phyloP scores from a whole-genome alignment of 2,888 invertebrate species.

The Macropis europaea region DNA sequence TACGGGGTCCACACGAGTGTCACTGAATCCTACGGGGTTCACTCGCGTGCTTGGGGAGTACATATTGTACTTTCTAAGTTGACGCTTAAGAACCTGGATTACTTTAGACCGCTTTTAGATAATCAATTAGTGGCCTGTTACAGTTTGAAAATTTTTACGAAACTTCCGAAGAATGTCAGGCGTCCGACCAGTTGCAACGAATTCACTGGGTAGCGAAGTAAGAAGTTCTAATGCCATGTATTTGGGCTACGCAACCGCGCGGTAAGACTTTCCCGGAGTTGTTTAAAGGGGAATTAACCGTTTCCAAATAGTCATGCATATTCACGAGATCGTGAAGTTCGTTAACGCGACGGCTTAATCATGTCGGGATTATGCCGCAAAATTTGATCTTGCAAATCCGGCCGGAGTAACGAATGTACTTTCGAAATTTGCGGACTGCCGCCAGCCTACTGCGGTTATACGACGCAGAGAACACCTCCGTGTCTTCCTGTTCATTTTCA shows the following conservation, averaged over 20 bases:
- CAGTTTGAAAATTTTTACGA: no score
- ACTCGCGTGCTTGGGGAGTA: no score
- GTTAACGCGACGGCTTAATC: slow-evolving; percentile 54
- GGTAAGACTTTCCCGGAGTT: slow-evolving; percentile 44
- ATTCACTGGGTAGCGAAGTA: slow-evolving; percentile 17
- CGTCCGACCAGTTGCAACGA: slow-evolving; percentile 10
- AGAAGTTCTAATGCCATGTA: slow-evolving; percentile 47
- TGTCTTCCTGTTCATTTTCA: background rate
- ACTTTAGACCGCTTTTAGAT: no score
- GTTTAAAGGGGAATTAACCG: slow-evolving; percentile 53
- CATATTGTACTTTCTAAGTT: no score
- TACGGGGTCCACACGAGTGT: no score
- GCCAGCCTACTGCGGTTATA: background rate
- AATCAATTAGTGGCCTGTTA: no score
- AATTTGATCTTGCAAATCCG: slow-evolving; percentile 56
- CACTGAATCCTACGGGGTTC: no score
- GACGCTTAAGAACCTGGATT: no score
- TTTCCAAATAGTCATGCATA: slow-evolving; percentile 54
- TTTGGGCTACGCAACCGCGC: slow-evolving; percentile 20
- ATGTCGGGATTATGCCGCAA: slow-evolving; percentile 53
- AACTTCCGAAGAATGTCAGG: background rate
- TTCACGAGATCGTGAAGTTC: slow-evolving; percentile 48
- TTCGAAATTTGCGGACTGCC: slow-evolving; percentile 21
- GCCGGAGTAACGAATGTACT: slow-evolving; percentile 45
- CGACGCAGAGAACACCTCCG: background rate